Evolutionary conservation across 2,888 invertebrate species (phyloP).

Genomic region (Hyppa rectilinea): DNA sequence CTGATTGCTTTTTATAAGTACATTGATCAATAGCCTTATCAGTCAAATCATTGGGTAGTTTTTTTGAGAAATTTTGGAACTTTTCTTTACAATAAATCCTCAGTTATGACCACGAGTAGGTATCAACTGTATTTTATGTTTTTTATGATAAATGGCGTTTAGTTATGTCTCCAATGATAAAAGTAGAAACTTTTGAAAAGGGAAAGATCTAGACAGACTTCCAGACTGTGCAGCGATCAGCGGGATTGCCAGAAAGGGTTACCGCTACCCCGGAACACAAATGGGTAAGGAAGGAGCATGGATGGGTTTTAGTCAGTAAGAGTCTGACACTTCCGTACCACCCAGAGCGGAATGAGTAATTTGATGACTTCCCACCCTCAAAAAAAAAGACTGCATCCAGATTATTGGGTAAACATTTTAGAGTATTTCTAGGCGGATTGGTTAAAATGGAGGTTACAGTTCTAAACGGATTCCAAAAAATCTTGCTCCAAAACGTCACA

Average conservation of each 20-base stretch:
- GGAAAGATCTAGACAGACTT: not conserved
- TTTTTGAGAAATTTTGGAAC: constrained; percentile 16
- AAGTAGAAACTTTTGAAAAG: not conserved
- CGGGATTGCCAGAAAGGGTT: no score
- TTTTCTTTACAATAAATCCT: constrained; percentile 12
- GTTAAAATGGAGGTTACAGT: not conserved
- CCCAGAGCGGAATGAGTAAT: no score
- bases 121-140: constrained; percentile 11
- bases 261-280: no score
- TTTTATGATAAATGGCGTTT: not conserved
- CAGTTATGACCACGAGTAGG: not conserved
- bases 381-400: no score
- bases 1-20: constrained; percentile 40
- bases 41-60: not conserved
- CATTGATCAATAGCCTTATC: constrained; percentile 24
- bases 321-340: no score
- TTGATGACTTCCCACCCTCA: no score
- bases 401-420: constrained; percentile 10
- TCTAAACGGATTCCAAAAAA: constrained; percentile 6
- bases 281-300: no score
- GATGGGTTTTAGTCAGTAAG: no score
- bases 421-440: not conserved
- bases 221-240: no score
- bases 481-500: constrained; percentile 7
- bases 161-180: constrained; percentile 11